These are phyloP conservation scores for Caerostris extrusa DNA, from an alignment of 1,140 invertebrate species.

Conservation along the genomic window DNA sequence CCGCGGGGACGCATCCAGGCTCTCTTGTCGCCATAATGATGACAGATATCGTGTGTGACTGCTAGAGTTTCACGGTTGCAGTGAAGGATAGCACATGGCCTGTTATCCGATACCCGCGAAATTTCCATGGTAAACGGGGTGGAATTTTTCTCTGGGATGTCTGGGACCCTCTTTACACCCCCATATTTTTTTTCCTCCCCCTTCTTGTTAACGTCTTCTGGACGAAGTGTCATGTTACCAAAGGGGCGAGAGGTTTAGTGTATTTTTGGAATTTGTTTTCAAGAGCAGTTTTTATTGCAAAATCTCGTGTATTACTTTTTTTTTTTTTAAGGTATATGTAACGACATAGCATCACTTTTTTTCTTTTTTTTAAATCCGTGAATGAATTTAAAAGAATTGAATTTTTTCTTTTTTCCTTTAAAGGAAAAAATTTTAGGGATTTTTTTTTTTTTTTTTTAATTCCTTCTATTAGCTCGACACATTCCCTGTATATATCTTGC, in stretches of 20 bases:
- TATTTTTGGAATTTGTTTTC: background rate
- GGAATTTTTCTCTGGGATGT: background rate
- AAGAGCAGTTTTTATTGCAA: background rate
- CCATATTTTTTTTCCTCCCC: background rate
- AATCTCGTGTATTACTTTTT: too few species aligned
- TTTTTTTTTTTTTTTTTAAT: too few species aligned
- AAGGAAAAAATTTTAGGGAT: too few species aligned
- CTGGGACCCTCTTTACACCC: background rate
- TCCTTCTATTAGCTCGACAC: too few species aligned
- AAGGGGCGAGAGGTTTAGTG: background rate
- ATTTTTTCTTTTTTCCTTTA: too few species aligned
- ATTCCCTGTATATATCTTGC: too few species aligned
- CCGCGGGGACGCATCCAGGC: background rate
- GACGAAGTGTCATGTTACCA: background rate
- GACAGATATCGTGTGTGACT: background rate
- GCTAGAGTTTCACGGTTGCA: background rate
- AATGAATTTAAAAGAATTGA: too few species aligned
- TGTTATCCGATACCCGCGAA: background rate
- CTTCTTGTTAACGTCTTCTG: background rate
- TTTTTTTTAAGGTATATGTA: too few species aligned
- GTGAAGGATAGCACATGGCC: slow-evolving; percentile 33
- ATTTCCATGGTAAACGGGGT: slow-evolving; percentile 7
- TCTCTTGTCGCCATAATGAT: slow-evolving; percentile 4
- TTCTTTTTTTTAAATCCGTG: too few species aligned
- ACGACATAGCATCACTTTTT: too few species aligned